Percentiles rank a stretch among this genome's conserved stretches.
phyloP scores from a whole-genome alignment of 2,888 invertebrate genomes.

The Mythimna pallens region DNA sequence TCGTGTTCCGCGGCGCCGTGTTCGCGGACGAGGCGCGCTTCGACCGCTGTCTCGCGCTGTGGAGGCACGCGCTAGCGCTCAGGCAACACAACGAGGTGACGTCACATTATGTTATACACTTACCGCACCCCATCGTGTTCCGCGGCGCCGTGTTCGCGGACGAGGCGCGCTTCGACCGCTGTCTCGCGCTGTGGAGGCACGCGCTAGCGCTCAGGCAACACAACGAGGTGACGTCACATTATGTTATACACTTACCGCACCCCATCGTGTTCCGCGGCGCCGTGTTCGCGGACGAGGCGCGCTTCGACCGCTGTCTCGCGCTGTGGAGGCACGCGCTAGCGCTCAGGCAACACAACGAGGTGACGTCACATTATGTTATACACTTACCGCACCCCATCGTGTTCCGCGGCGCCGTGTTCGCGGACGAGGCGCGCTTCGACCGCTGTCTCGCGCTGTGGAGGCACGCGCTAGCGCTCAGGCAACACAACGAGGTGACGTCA shows the following conservation, averaged over 20 bases:
- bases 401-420: constrained; percentile 92
- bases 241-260: constrained; percentile 91
- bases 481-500: constrained; percentile 15
- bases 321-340: constrained; percentile 94
- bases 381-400: constrained; percentile 94
- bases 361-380: constrained; percentile 6
- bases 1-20: constrained; percentile 7
- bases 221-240: constrained; percentile 14
- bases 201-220: constrained; percentile 92
- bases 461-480: constrained; percentile 93
- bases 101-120: constrained; percentile 65
- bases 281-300: constrained; percentile 87
- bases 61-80: constrained; percentile 83
- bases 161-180: constrained; percentile 95
- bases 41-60: constrained; percentile 93
- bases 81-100: constrained; percentile 73
- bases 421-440: constrained; percentile 96
- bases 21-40: constrained; percentile 71
- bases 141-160: constrained; percentile 94
- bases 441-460: constrained; percentile 96
- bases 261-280: constrained; percentile 97
- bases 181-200: constrained; percentile 96
- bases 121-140: constrained; percentile 92
- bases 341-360: constrained; percentile 86
- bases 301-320: constrained; percentile 95